Percentiles rank a stretch among this genome's conserved stretches.
Conservation (phyloP, 1,140 invertebrate genomes). For the Cephus cinctus region DNA sequence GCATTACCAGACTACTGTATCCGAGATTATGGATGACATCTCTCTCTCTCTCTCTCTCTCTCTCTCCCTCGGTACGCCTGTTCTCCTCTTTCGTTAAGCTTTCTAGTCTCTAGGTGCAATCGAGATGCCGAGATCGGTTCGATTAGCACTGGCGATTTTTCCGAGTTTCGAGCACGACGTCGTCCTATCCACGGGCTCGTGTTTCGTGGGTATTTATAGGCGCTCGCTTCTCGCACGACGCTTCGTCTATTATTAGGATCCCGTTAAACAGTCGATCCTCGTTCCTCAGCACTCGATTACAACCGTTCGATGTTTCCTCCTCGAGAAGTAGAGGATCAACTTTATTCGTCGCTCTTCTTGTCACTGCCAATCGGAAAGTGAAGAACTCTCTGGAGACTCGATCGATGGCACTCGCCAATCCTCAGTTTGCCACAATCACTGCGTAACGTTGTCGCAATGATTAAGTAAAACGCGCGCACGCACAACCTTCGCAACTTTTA, state of each 20-base stretch:
- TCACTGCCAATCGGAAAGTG: too few relatives aligned
- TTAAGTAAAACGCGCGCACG: not conserved
- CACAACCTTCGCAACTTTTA: too few relatives aligned
- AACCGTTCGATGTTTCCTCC: too few relatives aligned
- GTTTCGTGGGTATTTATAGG: slow-evolving; percentile 40
- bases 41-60: not conserved
- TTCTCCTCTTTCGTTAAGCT: too few relatives aligned
- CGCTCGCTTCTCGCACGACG: slow-evolving; percentile 30
- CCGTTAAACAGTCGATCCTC: slow-evolving; percentile 26
- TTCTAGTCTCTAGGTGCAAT: too few relatives aligned
- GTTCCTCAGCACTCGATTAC: not conserved
- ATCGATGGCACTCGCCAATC: too few relatives aligned
- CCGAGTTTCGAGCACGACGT: not conserved
- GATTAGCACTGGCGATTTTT: not conserved
- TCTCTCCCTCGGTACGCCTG: too few relatives aligned
- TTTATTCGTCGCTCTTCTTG: too few relatives aligned
- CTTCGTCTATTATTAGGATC: slow-evolving; percentile 30
- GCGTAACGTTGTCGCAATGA: not conserved
- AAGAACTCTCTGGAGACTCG: too few relatives aligned
- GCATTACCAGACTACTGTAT: slow-evolving; percentile 9
- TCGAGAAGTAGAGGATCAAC: too few relatives aligned
- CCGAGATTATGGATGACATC: not conserved
- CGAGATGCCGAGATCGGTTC: not conserved
- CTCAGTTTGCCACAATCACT: not conserved
- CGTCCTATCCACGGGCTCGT: too few relatives aligned